Percentiles rank a stretch among this genome's conserved stretches.
Conservation (phyloP, 2,888 invertebrate genomes). For the Ectemnius cavifrons region DNA sequence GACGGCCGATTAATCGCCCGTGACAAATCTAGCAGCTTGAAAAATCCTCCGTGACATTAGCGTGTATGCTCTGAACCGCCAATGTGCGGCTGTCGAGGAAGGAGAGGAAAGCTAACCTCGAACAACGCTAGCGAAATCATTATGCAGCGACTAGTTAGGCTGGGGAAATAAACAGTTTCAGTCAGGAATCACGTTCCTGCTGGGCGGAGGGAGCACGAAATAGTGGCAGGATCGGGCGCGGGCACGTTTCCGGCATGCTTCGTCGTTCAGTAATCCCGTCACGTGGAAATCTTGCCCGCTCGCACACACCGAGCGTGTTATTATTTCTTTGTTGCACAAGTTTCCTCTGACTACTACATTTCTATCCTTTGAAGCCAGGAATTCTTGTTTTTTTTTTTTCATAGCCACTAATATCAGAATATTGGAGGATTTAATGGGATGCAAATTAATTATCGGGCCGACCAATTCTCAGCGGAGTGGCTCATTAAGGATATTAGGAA, state of each 20-base stretch:
- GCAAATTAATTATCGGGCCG: too few relatives aligned
- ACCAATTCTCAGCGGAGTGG: too few relatives aligned
- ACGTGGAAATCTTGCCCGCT: background rate
- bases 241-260: constrained; percentile 33
- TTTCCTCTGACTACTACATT: background rate
- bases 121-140: background rate
- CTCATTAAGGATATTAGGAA: too few relatives aligned
- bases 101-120: background rate
- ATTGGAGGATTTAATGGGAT: too few relatives aligned
- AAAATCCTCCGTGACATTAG: too few relatives aligned
- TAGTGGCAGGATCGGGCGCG: constrained; percentile 30
- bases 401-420: too few relatives aligned
- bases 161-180: constrained; percentile 31
- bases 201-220: constrained; percentile 10
- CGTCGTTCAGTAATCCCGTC: constrained; percentile 5
- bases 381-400: too few relatives aligned
- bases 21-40: too few relatives aligned
- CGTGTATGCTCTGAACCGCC: background rate
- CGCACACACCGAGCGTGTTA: background rate
- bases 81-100: background rate
- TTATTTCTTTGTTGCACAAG: constrained; percentile 12
- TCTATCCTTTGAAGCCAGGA: background rate
- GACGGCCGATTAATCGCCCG: too few relatives aligned
- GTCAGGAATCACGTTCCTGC: constrained; percentile 31
- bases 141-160: background rate